Percentiles rank a stretch among this genome's conserved stretches.
phyloP scores from a whole-genome alignment of 2,113 vertebrate species.

The Diglossa brunneiventris region DNA sequence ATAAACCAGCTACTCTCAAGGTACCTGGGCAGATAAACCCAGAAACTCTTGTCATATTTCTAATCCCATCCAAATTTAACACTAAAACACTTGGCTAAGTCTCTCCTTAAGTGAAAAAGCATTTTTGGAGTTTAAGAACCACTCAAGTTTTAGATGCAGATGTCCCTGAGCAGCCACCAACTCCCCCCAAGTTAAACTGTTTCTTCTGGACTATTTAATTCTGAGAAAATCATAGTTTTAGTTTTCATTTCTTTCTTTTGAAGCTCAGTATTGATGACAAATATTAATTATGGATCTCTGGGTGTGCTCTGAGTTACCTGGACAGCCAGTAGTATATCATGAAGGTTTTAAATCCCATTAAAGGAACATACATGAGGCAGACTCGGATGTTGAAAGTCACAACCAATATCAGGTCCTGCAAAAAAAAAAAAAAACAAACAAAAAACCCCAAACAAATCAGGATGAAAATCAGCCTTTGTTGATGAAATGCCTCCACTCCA shows the following conservation, averaged over 20 bases:
- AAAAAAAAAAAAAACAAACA: background rate
- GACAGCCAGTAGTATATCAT: slow-evolving; percentile 53
- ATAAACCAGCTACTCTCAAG: slow-evolving; percentile 74
- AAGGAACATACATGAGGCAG: slow-evolving; percentile 53
- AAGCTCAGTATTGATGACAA: background rate
- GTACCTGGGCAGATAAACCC: slow-evolving; percentile 53
- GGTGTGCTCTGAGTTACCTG: slow-evolving; percentile 27
- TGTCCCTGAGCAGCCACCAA: background rate
- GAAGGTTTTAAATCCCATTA: slow-evolving; percentile 64
- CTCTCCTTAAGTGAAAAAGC: background rate
- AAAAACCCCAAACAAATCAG: background rate
- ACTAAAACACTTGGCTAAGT: background rate
- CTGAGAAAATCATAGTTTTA: background rate
- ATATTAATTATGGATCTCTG: background rate
- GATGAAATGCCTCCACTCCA: background rate
- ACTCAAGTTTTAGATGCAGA: background rate
- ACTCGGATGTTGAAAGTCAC: slow-evolving; percentile 34
- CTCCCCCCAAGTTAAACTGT: fast-evolving
- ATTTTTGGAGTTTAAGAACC: background rate
- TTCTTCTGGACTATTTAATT: background rate
- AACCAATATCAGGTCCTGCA: background rate
- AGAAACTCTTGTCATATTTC: background rate
- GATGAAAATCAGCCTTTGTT: background rate
- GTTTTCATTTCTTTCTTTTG: background rate
- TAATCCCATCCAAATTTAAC: background rate